Conservation (phyloP, 2,888 invertebrate genomes). For the Apamea monoglypha region DNA sequence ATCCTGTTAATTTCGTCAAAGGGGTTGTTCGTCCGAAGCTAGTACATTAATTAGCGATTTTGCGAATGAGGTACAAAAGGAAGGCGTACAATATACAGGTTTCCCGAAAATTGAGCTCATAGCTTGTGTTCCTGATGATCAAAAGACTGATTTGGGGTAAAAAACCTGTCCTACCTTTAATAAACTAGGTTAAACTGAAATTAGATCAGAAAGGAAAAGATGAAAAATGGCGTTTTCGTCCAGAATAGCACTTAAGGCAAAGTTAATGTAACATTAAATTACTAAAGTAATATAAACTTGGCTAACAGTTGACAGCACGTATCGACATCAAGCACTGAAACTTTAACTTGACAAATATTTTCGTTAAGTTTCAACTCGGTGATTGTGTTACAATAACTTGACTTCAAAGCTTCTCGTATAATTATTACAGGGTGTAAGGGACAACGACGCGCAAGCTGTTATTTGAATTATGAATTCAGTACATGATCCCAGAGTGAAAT, state of each 20-base stretch:
- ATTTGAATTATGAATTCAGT: background rate
- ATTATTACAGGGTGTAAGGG: background rate
- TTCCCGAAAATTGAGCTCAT: conserved; percentile 2
- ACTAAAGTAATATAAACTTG: background rate
- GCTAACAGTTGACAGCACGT: background rate
- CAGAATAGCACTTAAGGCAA: background rate
- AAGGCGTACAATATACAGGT: conserved; percentile 5
- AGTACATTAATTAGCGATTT: conserved; percentile 57
- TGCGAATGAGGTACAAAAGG: conserved; percentile 20
- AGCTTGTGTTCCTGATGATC: background rate
- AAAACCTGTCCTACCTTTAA: background rate
- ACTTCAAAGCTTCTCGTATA: background rate
- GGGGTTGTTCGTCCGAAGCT: conserved; percentile 40
- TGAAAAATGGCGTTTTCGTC: background rate
- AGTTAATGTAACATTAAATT: background rate
- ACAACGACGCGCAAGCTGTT: background rate
- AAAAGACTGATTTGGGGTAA: background rate
- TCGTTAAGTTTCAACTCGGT: background rate
- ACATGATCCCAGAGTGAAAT: background rate
- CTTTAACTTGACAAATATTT: conserved; percentile 8
- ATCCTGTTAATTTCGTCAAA: conserved; percentile 61
- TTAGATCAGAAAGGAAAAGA: background rate
- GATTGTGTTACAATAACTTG: background rate
- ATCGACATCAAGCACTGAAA: background rate
- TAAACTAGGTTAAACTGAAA: conserved; percentile 1